Evolutionary conservation across 2,888 invertebrate genomes (phyloP).

Genomic region (Cetonia aurata): DNA sequence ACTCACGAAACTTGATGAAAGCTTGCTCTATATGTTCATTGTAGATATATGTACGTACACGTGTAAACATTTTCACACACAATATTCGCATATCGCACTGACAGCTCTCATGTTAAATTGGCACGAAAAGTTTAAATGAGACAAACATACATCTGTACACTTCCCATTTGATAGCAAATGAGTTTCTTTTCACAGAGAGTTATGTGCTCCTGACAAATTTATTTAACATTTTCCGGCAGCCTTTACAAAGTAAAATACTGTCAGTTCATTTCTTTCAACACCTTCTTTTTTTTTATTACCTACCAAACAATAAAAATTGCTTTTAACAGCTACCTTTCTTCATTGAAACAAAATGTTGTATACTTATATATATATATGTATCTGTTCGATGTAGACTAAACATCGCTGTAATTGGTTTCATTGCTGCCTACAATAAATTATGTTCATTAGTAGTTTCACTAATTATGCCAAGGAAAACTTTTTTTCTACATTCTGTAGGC

Average conservation of each 20-base stretch:
- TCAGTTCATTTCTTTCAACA: too few species aligned
- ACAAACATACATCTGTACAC: too few species aligned
- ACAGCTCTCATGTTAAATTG: too few species aligned
- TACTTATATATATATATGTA: not conserved
- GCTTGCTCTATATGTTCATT: too few species aligned
- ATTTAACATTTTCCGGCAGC: constrained; percentile 1
- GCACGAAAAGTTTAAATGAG: too few species aligned
- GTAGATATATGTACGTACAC: too few species aligned
- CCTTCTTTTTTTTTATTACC: not conserved
- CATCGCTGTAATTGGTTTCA: not conserved
- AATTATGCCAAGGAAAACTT: not conserved
- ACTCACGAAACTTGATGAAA: too few species aligned
- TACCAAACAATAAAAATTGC: constrained; percentile 9
- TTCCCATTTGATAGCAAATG: too few species aligned
- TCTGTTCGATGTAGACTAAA: constrained; percentile 1
- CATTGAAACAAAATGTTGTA: not conserved
- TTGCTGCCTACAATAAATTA: too few species aligned
- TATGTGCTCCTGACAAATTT: not conserved
- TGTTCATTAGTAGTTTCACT: not conserved
- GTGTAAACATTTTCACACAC: too few species aligned
- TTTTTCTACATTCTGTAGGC: not conserved
- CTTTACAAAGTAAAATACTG: not conserved
- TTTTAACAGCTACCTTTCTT: not conserved
- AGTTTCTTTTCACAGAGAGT: not conserved
- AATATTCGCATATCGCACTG: too few species aligned